Conservation (phyloP, 1,140 invertebrate genomes). For the Colletes latitarsis region DNA sequence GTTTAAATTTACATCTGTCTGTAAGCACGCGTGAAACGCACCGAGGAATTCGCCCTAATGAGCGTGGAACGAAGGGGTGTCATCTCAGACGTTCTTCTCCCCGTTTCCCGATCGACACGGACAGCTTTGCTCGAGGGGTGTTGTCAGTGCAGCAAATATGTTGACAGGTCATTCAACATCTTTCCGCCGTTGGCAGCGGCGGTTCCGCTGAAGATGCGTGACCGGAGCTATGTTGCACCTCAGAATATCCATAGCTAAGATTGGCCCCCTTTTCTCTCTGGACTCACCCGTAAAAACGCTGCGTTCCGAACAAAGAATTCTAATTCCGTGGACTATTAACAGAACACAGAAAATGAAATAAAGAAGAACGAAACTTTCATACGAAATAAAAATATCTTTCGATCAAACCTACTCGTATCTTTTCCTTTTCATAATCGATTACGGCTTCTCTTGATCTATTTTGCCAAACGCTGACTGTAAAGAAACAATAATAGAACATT, state of each 20-base stretch:
- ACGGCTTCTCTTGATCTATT: too few species aligned
- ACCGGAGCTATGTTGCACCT: constrained; percentile 61
- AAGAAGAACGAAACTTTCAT: too few species aligned
- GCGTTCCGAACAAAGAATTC: neutral
- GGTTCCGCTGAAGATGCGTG: constrained; percentile 43
- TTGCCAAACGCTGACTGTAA: too few species aligned
- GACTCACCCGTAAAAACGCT: neutral
- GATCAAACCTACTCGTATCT: too few species aligned
- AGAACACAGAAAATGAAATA: too few species aligned
- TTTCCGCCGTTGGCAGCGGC: constrained; percentile 25
- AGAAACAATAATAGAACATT: too few species aligned
- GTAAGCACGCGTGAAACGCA: constrained; percentile 58
- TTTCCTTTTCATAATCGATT: too few species aligned
- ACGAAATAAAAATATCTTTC: too few species aligned
- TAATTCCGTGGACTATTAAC: constrained; percentile 14
- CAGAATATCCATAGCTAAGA: constrained; percentile 46
- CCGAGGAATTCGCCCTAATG: constrained; percentile 63
- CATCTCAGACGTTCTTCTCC: constrained; percentile 44
- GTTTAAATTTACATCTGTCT: constrained; percentile 61
- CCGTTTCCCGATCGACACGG: constrained; percentile 32
- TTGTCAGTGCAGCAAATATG: constrained; percentile 70
- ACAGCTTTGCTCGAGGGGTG: constrained; percentile 40
- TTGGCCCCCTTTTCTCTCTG: constrained; percentile 5
- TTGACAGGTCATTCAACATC: constrained; percentile 73
- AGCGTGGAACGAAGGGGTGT: constrained; percentile 70